Evolutionary conservation across 2,888 invertebrate species (phyloP), one percentile per base, ranked within the genome.

Genomic region (Galerucella nymphaeae): DNA sequence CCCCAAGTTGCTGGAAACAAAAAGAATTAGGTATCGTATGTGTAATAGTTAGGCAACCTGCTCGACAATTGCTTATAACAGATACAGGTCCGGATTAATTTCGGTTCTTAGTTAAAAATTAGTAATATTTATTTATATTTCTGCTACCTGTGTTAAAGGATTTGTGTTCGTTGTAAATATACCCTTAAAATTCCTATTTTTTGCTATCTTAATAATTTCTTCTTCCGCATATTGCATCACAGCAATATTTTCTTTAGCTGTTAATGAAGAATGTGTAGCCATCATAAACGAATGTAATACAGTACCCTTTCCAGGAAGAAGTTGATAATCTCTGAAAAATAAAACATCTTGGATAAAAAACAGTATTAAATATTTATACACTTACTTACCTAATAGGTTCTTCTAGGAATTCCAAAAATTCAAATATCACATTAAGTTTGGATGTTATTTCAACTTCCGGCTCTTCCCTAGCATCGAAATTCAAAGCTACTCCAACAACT

Each of bases 101-200:
- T 4, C 23, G 23, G 23, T 4, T 30, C 4, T 30, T 30, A n/a
- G 16, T n/a, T 11, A 16, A 14, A n/a, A 61, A 41, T 38, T 41
- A 10, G 2, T 13, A 42, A 18, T 62, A 20, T 41, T 18, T 8
- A 48, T 1, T n/a, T n/a, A n/a, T 13, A 62, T 45, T 13, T 11
- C 59, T 73, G 76, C 83, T 87, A 94, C 94, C 90, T 94, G 94
- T 38, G 96, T 96, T n/a, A 96, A 87, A 0, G 95, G 94, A 82
- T 93, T 96, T 30, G 96, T 95, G 83, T 96, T 96, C 3, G 95
- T 95, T 2, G 96, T 95, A 78, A 96, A 92, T 38, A 96, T 92
- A 0, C 95, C 95, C 0, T 87, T 87, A 84, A 93, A 96, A 9
- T 90, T 86, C 69, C 90, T 89, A 2, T 88, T 87, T 71, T 88